Evolutionary conservation across 1,140 invertebrate genomes (phyloP), one percentile per base, ranked within the genome.

Genomic region (Dreissena rostriformis): DNA sequence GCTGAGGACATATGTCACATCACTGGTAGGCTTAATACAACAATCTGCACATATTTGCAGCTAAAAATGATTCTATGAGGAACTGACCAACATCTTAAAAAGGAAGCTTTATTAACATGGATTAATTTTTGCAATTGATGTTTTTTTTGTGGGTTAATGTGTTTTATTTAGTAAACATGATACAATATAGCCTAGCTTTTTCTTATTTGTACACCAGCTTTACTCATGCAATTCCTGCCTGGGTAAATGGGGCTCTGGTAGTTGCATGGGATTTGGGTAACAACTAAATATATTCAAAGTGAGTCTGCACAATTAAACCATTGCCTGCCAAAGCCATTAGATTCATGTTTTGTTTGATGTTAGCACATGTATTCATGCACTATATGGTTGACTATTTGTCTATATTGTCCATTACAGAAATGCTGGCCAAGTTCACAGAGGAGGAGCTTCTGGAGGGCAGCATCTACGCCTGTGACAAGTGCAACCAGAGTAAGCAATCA

Each of bases 361-460:
- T 39, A 8, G 39, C 39, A 39, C 8, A 39, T 39, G 39, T 39
- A 39, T 5, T 5, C 39, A 39, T 39, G 39, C n/a, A 39, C 39
- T 39, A 8, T 39, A 8, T 39, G 39, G 39, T 5, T 39, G 39
- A 63, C 61, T 22, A 11, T 63, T 2, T n/a, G 24, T 22, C 24
- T 63, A 26, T 63, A 22, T 63, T 52, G 73, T 39, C 4, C 8
- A 61, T 87, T 88, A 28, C 87, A 92, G 92, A 93, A 86, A 92
- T 93, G 91, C 79, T 93, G 26, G 86, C 86, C 14, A 89, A 90
- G 63, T 93, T 93, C 75, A 93, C 91, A 28, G 89, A 90, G 55
- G 74, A 85, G 57, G 92, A 93, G 86, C 85, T 86, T 22, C 75
- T 93, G 53, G 92, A 93, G 52, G 91, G 91, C 22, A 82, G 86